Conservation (phyloP, 2,113 vertebrate genomes). For the Saccopteryx leptura region DNA sequence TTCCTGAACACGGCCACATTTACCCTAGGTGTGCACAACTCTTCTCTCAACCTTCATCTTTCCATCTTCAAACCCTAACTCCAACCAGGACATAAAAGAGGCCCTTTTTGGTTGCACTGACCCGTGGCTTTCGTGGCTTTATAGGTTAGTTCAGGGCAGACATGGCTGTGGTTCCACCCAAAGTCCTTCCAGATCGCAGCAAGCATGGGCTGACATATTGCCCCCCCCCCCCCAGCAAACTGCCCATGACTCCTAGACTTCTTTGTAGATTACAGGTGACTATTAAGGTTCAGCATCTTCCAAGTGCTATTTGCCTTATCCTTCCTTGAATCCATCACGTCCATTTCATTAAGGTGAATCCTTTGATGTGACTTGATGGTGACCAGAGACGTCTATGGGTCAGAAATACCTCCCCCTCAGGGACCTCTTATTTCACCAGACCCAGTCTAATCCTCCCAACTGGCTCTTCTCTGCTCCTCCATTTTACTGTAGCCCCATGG, state of each 20-base stretch:
- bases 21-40: background rate
- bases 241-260: background rate
- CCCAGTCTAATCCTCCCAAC: background rate
- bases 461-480: background rate
- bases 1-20: background rate
- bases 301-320: background rate
- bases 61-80: background rate
- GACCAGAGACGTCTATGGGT: background rate
- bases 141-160: background rate
- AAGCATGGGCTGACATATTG: background rate
- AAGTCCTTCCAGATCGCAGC: background rate
- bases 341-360: background rate
- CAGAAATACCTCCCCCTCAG: background rate
- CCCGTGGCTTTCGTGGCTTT: background rate
- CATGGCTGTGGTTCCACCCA: background rate
- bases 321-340: background rate
- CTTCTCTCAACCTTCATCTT: background rate
- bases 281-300: background rate
- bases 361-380: background rate
- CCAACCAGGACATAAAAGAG: background rate
- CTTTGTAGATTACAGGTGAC: background rate
- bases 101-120: background rate
- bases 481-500: background rate
- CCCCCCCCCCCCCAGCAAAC: background rate
- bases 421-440: background rate